phyloP scores from a whole-genome alignment of 2,888 invertebrate species.

The Platycheirus rosarum region DNA sequence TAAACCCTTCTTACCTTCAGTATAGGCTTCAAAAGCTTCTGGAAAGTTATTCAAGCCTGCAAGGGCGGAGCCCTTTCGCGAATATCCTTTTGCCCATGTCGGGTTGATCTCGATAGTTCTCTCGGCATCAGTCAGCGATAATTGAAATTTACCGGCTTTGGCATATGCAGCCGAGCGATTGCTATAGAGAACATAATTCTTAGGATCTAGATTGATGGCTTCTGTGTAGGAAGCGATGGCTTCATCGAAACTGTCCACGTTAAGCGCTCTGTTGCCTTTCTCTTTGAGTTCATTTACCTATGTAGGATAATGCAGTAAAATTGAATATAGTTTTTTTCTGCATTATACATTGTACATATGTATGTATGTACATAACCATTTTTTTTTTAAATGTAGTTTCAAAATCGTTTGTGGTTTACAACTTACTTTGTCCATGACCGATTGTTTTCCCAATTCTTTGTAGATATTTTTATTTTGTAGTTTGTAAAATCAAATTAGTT shows the following conservation, averaged over 20 bases:
- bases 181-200: conserved; percentile 94
- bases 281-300: conserved; percentile 93
- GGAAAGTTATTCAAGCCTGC: conserved; percentile 89
- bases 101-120: conserved; percentile 91
- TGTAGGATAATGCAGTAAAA: conserved; percentile 59
- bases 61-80: conserved; percentile 93
- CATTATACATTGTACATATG: not conserved
- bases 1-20: conserved; percentile 84
- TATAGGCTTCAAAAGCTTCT: conserved; percentile 90
- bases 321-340: conserved; percentile 29
- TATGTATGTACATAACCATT: conserved; percentile 36
- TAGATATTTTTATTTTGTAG: too few species aligned
- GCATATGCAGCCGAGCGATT: conserved; percentile 96
- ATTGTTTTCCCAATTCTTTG: conserved; percentile 28
- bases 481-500: too few species aligned
- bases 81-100: conserved; percentile 94
- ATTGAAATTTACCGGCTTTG: conserved; percentile 88
- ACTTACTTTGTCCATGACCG: conserved; percentile 71
- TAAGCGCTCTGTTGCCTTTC: conserved; percentile 92
- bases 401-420: conserved; percentile 23
- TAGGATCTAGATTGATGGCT: conserved; percentile 90
- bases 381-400: not conserved
- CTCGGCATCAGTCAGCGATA: conserved; percentile 93
- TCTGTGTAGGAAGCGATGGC: conserved; percentile 91
- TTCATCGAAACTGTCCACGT: conserved; percentile 89